Conservation (phyloP, 1,140 invertebrate species). For the Melanaphis sacchari region DNA sequence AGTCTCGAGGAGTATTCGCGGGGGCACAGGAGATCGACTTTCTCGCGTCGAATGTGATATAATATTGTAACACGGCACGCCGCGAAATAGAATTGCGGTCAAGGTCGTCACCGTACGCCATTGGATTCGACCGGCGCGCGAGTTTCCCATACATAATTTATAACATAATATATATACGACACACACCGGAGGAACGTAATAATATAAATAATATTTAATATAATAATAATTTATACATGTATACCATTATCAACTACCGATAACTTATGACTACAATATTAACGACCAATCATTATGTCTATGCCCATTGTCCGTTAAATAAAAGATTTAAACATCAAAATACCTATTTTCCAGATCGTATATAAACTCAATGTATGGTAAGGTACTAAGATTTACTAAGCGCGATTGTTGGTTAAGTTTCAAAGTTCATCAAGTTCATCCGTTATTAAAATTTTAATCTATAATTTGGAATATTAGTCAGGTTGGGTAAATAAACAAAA, state of each 20-base stretch:
- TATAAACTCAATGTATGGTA: background rate
- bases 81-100: constrained; percentile 23
- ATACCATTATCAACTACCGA: background rate
- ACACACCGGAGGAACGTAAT: background rate
- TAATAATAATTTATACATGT: background rate
- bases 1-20: background rate
- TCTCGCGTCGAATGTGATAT: constrained; percentile 15
- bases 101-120: background rate
- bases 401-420: background rate
- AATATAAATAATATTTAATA: background rate
- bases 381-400: background rate
- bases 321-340: background rate
- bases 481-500: background rate
- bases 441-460: background rate
- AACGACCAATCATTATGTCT: too few relatives aligned
- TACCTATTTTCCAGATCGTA: background rate
- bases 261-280: background rate
- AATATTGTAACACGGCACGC: background rate
- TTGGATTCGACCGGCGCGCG: background rate
- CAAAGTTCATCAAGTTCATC: background rate
- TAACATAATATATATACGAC: background rate
- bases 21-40: constrained; percentile 6
- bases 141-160: background rate
- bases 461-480: background rate
- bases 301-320: background rate